Percentiles rank a stretch among this genome's conserved stretches.
Evolutionary conservation across 2,113 vertebrate species (phyloP).

Genomic region (Phylloscopus trochiloides): DNA sequence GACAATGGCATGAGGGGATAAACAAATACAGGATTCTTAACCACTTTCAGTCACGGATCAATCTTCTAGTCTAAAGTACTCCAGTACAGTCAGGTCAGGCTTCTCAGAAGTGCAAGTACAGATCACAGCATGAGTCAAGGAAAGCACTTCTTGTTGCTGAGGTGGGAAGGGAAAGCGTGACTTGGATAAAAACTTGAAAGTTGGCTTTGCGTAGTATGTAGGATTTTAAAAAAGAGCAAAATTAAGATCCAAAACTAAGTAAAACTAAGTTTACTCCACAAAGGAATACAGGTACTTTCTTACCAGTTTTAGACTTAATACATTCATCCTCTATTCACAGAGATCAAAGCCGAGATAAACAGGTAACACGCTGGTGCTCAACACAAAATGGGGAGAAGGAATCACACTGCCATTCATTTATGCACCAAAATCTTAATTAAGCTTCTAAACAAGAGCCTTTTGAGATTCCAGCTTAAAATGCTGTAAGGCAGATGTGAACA

Average conservation of each 20-base stretch:
- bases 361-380: rapidly evolving
- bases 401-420: neutral
- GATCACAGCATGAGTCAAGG: neutral
- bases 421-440: neutral
- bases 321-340: neutral
- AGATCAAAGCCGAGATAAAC: neutral
- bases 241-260: neutral
- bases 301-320: neutral
- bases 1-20: neutral
- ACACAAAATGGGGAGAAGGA: neutral
- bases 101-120: neutral
- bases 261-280: neutral
- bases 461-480: neutral
- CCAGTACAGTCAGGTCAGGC: neutral
- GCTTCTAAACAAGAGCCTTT: neutral
- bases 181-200: neutral
- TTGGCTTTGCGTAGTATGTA: rapidly evolving
- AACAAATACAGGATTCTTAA: neutral
- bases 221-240: neutral
- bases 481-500: neutral
- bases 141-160: neutral
- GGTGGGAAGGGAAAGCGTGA: neutral
- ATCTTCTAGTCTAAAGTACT: neutral
- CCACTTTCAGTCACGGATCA: neutral
- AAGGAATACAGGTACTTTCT: neutral